Conservation (phyloP, 2,888 invertebrate species). For the Mantis religiosa region DNA sequence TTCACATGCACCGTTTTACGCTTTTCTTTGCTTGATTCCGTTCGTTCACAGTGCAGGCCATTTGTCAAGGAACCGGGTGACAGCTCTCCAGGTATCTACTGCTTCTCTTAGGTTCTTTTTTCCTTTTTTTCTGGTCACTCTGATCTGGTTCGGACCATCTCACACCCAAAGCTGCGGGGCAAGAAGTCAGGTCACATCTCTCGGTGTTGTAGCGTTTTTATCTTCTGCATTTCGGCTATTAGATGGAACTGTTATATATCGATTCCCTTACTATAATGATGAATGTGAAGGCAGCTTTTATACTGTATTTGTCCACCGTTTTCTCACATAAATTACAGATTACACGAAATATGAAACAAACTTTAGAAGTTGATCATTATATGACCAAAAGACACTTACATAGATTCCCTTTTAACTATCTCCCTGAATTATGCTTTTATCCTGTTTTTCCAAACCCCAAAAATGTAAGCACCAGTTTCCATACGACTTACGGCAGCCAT, state of each 20-base stretch:
- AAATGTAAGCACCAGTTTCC: too few species aligned
- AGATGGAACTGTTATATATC: neutral
- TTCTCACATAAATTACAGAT: too few species aligned
- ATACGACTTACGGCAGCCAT: too few species aligned
- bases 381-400: too few species aligned
- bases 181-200: neutral
- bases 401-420: too few species aligned
- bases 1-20: neutral
- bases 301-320: neutral
- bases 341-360: too few species aligned
- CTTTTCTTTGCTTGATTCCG: neutral
- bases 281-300: neutral
- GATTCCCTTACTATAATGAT: neutral
- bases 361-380: too few species aligned
- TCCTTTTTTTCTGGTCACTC: neutral
- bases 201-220: neutral
- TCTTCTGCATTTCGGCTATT: neutral
- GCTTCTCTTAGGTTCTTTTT: neutral
- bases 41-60: constrained; percentile 1
- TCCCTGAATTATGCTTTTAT: too few species aligned
- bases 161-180: neutral
- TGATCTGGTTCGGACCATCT: neutral
- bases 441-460: too few species aligned
- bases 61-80: neutral
- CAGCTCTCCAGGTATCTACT: neutral